Evolutionary conservation across 2,888 invertebrate species (phyloP).

Genomic region (Pogonocherus hispidulus): DNA sequence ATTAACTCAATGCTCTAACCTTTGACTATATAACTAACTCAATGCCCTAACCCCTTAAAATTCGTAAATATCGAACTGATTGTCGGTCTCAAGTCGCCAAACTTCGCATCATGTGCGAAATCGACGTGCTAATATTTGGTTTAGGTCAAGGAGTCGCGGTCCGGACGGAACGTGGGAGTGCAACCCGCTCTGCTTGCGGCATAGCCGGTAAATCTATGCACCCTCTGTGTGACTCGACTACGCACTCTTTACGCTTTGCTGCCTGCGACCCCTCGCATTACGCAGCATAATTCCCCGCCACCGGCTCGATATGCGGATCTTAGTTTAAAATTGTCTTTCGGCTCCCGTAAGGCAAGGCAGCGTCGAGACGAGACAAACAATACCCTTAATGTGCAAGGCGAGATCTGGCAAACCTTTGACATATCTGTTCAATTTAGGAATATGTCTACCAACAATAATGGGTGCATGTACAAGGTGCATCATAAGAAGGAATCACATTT

Average conservation of each 20-base stretch:
- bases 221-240: conserved; percentile 63
- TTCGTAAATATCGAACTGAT: no score
- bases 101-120: no score
- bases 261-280: conserved; percentile 67
- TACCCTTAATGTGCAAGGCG: background rate
- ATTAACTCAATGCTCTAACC: no score
- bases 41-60: no score
- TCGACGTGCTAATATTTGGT: conserved; percentile 39
- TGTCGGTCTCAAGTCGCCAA: no score
- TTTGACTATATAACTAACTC: no score
- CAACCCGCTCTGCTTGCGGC: conserved; percentile 58
- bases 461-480: no score
- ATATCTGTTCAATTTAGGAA: no score
- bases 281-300: conserved; percentile 64
- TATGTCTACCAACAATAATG: no score
- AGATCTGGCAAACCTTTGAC: no score
- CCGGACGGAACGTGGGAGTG: conserved; percentile 34
- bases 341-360: conserved; percentile 20
- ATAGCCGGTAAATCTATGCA: conserved; percentile 70
- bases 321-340: conserved; percentile 38
- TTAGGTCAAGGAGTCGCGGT: conserved; percentile 43
- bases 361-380: conserved; percentile 25
- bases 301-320: conserved; percentile 42
- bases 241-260: conserved; percentile 68
- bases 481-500: no score